Evolutionary conservation across 2,797 vertebrate species (phyloP).

Genomic region (Ctenochaetus hawaiiensis): DNA sequence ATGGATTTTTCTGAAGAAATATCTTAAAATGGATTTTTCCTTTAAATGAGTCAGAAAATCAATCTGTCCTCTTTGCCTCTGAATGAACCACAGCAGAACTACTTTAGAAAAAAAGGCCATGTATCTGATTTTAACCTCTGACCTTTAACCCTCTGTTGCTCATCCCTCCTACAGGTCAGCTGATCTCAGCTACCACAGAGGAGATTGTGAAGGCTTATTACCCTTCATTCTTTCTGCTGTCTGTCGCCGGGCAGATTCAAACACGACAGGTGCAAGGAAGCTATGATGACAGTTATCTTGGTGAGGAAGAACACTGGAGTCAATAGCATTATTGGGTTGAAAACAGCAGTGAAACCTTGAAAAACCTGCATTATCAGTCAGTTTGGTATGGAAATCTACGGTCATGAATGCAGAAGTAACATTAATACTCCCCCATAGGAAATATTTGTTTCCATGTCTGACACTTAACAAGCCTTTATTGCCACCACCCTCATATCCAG

Average conservation of each 20-base stretch:
- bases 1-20: slow-evolving; percentile 12
- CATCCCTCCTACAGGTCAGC: slow-evolving; percentile 83
- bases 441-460: slow-evolving; percentile 11
- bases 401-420: not conserved
- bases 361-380: not conserved
- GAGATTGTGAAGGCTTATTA: slow-evolving; percentile 88
- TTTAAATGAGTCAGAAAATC: slow-evolving; percentile 19
- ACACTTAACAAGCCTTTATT: not conserved
- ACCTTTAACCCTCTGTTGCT: slow-evolving; percentile 31
- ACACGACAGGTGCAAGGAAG: slow-evolving; percentile 85
- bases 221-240: slow-evolving; percentile 88
- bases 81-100: slow-evolving; percentile 1
- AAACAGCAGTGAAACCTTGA: no score
- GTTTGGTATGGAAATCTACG: not conserved
- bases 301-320: slow-evolving; percentile 70
- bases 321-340: not conserved
- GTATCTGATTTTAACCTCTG: slow-evolving; percentile 30
- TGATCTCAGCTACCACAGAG: slow-evolving; percentile 89
- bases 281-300: slow-evolving; percentile 92
- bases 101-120: slow-evolving; percentile 14
- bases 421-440: not conserved
- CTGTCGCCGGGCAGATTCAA: slow-evolving; percentile 87
- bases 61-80: slow-evolving; percentile 3
- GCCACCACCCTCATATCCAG: not conserved
- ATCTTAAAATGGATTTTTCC: slow-evolving; percentile 24